A percentile compares a stretch with the other conserved stretches of the same genome.
Evolutionary conservation across 2,113 vertebrate species (phyloP).

Genomic region (Agapornis roseicollis): DNA sequence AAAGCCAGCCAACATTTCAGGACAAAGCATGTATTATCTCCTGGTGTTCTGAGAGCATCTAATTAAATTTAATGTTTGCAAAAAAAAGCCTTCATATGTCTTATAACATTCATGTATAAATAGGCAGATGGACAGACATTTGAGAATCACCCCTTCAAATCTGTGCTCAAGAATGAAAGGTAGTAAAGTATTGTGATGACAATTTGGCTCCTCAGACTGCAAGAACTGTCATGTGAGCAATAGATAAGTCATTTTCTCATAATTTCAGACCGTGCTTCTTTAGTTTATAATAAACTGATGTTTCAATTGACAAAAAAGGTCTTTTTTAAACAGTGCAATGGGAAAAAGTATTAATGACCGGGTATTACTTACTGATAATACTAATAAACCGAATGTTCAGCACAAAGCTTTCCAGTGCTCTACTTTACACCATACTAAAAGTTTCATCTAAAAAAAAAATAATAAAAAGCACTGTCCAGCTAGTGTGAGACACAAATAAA

Average conservation of each 20-base stretch:
- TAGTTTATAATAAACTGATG: background rate
- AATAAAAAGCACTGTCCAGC: background rate
- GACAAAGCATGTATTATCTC: background rate
- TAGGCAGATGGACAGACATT: background rate
- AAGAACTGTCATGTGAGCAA: background rate
- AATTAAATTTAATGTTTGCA: constrained; percentile 1
- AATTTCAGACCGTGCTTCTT: background rate
- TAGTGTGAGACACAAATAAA: background rate
- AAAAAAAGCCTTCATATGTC: background rate
- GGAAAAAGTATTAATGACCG: background rate
- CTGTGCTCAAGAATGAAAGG: background rate
- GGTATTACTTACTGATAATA: background rate
- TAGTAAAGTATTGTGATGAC: background rate
- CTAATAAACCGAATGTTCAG: background rate
- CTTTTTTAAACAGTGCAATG: background rate
- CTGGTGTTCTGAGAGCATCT: background rate
- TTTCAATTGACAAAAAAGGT: background rate
- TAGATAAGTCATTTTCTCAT: background rate
- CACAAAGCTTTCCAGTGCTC: background rate
- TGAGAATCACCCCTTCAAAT: background rate
- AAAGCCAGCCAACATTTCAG: background rate
- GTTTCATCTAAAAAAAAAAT: background rate
- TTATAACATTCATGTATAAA: background rate
- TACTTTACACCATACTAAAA: background rate
- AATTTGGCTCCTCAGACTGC: background rate